These are phyloP conservation scores for Lasioglossum lativentre DNA, from an alignment of 2,888 invertebrate species.

Conservation along the genomic window DNA sequence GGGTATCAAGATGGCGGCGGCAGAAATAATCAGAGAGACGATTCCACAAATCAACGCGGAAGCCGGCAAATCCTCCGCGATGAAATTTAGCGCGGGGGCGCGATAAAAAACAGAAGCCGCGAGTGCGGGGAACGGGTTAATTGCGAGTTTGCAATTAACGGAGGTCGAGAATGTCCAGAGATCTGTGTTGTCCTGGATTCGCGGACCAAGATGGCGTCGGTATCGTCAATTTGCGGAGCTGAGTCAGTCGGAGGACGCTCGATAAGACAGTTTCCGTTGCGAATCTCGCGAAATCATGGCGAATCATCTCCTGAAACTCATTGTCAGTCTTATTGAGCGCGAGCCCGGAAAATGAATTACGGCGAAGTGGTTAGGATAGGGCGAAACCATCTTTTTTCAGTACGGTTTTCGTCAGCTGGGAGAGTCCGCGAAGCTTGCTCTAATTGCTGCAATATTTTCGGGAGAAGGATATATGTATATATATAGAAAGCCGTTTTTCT, in stretches of 20 bases:
- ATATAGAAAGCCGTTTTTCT: neutral
- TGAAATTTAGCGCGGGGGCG: neutral
- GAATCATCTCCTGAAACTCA: neutral
- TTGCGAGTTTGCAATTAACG: conserved; percentile 34
- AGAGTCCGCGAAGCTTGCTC: neutral
- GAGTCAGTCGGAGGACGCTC: conserved; percentile 7
- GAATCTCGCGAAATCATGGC: neutral
- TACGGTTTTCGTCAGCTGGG: neutral
- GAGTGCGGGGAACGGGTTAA: conserved; percentile 6
- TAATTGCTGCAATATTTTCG: conserved; percentile 48
- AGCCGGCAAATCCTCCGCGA: conserved; percentile 7
- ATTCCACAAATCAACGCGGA: neutral
- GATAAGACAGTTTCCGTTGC: neutral
- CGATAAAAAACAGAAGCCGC: neutral
- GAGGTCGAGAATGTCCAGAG: neutral
- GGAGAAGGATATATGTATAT: too few relatives aligned
- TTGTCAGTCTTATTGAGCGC: conserved; percentile 11
- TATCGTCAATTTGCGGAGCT: neutral
- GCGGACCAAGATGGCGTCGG: neutral
- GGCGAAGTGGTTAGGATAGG: neutral
- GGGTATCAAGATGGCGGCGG: neutral
- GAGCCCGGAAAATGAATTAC: conserved; percentile 3
- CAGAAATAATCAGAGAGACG: neutral
- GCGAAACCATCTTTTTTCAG: neutral
- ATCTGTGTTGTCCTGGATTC: neutral